A percentile compares a stretch with the other conserved stretches of the same genome.
Conservation (phyloP, 1,140 invertebrate species). For the Tetramorium parvispinum region DNA sequence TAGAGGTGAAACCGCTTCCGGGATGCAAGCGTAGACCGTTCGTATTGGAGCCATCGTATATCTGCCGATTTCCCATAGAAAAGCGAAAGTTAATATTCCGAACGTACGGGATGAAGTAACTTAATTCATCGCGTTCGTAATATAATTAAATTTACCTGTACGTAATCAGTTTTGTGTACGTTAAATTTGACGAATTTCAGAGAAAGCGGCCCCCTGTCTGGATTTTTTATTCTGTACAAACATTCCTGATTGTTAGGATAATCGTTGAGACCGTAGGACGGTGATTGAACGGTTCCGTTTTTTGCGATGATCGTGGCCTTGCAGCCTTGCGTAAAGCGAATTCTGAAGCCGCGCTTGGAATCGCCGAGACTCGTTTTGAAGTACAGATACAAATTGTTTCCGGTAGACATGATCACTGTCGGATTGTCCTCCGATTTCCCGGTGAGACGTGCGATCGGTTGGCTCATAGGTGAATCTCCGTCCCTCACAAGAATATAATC, state of each 20-base stretch:
- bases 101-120: neutral
- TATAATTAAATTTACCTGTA: conserved; percentile 88
- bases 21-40: conserved; percentile 95
- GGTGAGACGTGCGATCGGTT: conserved; percentile 92
- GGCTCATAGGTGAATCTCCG: conserved; percentile 94
- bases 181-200: conserved; percentile 95
- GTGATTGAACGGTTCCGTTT: conserved; percentile 95
- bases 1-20: conserved; percentile 94
- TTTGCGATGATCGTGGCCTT: conserved; percentile 91
- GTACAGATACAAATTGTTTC: conserved; percentile 95
- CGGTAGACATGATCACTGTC: conserved; percentile 95
- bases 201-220: conserved; percentile 93
- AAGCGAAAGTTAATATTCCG: conserved; percentile 13
- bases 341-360: conserved; percentile 95
- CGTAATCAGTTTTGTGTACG: conserved; percentile 94
- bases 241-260: conserved; percentile 98
- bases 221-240: conserved; percentile 94
- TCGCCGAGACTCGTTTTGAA: conserved; percentile 96
- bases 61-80: conserved; percentile 79
- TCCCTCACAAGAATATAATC: conserved; percentile 96
- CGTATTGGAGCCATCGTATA: conserved; percentile 95
- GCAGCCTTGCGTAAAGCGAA: conserved; percentile 95
- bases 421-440: conserved; percentile 92
- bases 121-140: neutral
- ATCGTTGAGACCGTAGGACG: conserved; percentile 92